phyloP scores from a whole-genome alignment of 2,888 invertebrate genomes.

The Pheosia gnoma region DNA sequence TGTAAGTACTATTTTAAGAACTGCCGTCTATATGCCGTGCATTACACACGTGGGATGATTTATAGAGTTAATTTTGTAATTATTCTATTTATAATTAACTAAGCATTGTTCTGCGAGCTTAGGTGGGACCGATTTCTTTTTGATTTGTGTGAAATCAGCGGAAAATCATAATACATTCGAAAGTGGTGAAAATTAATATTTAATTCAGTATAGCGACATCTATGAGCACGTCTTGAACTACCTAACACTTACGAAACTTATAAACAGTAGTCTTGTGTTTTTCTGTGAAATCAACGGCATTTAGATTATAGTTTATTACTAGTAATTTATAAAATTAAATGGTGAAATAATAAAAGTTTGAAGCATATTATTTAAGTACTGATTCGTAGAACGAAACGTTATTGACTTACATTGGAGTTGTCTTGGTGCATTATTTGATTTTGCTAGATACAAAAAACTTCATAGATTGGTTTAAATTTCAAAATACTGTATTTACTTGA shows the following conservation, averaged over 20 bases:
- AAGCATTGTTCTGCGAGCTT: conserved; percentile 1
- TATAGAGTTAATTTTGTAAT: conserved; percentile 11
- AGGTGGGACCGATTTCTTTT: conserved; percentile 2
- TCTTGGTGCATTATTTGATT: neutral
- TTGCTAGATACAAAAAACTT: neutral
- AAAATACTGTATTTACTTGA: neutral
- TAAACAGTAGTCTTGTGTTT: neutral
- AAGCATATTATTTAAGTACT: too few species aligned
- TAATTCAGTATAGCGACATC: conserved; percentile 25
- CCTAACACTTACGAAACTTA: neutral
- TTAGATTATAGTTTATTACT: too few species aligned
- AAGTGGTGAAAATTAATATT: conserved; percentile 20
- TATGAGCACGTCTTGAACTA: conserved; percentile 5
- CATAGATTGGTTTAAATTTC: neutral
- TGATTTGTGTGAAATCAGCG: conserved; percentile 24
- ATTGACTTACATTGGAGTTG: neutral
- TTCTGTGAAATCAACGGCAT: too few species aligned
- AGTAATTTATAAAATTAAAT: too few species aligned
- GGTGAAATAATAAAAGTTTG: too few species aligned
- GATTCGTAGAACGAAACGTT: conserved; percentile 10
- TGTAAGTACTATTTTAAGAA: conserved; percentile 51
- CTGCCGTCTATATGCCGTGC: conserved; percentile 23
- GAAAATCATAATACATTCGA: conserved; percentile 28
- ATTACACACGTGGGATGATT: conserved; percentile 38
- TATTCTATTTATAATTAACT: conserved; percentile 8